Evolutionary conservation across 2,113 vertebrate species (phyloP).

Genomic region (Neodon shergylaensis): DNA sequence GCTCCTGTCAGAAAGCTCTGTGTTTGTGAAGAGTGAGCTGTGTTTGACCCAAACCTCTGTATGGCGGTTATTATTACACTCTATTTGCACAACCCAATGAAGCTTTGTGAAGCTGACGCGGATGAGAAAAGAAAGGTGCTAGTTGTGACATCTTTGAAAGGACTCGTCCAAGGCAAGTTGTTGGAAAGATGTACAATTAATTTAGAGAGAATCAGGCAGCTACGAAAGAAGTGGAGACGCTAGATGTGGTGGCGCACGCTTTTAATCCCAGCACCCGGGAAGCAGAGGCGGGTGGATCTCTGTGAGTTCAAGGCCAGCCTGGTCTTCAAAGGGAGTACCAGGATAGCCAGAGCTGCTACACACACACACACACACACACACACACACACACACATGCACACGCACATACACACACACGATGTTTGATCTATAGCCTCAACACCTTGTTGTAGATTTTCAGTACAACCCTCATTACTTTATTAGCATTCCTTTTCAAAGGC

Average conservation of each 20-base stretch:
- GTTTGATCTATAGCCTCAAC: neutral
- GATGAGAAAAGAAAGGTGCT: constrained; percentile 1
- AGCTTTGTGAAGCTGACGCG: neutral
- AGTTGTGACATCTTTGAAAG: neutral
- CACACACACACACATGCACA: too few relatives aligned
- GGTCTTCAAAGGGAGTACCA: neutral
- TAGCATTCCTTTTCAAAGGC: neutral
- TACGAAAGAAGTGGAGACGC: neutral
- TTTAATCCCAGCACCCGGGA: neutral
- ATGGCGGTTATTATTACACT: neutral
- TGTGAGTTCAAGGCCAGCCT: neutral
- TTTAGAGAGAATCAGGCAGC: neutral
- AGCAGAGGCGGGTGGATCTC: neutral
- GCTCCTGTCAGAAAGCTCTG: neutral
- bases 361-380: neutral
- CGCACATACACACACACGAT: neutral
- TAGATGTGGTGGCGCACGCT: too few relatives aligned
- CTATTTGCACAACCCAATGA: neutral
- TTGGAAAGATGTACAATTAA: constrained; percentile 2
- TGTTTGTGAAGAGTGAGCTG: neutral
- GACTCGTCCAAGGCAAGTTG: neutral
- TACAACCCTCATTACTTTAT: constrained; percentile 38
- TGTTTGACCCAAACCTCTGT: neutral
- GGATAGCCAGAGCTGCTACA: neutral
- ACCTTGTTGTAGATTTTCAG: constrained; percentile 5